Conservation (phyloP, 2,888 invertebrate genomes). For the Macrophya alboannulata region DNA sequence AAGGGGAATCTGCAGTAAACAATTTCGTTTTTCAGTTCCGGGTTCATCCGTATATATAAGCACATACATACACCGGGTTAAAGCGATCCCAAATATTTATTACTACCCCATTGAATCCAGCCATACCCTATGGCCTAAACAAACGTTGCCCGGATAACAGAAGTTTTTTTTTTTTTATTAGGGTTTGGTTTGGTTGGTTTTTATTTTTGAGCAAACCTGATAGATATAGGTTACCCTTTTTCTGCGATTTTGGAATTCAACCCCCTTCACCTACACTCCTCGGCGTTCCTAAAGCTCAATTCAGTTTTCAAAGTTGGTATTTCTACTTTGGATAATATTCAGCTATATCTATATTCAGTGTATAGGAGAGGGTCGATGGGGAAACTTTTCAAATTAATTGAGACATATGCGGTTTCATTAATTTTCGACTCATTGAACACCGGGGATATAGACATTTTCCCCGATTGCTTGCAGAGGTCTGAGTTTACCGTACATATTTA, state of each 20-base stretch:
- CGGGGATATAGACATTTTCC: slow-evolving; percentile 1
- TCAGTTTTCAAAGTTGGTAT: slow-evolving; percentile 2
- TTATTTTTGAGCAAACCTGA: slow-evolving; percentile 58
- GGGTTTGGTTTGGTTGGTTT: neutral
- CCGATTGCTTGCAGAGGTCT: neutral
- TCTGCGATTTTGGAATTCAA: neutral
- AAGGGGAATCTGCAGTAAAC: neutral
- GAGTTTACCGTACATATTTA: too few species aligned
- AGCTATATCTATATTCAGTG: neutral
- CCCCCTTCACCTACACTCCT: neutral
- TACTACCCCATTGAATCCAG: slow-evolving; percentile 20
- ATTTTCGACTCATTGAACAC: slow-evolving; percentile 49
- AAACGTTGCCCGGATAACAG: neutral
- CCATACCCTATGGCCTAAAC: neutral
- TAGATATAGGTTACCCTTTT: slow-evolving; percentile 41
- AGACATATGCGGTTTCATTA: slow-evolving; percentile 1
- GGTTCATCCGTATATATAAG: neutral
- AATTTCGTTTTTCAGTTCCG: slow-evolving; percentile 9
- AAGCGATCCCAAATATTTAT: slow-evolving; percentile 43
- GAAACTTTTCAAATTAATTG: slow-evolving; percentile 45
- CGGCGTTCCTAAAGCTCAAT: neutral
- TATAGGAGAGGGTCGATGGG: slow-evolving; percentile 57
- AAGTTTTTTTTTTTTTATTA: slow-evolving; percentile 3
- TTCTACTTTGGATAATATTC: neutral
- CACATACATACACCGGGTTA: neutral